These are phyloP conservation scores for Merluccius polli DNA, from an alignment of 2,797 vertebrate species.

Conservation along the genomic window DNA sequence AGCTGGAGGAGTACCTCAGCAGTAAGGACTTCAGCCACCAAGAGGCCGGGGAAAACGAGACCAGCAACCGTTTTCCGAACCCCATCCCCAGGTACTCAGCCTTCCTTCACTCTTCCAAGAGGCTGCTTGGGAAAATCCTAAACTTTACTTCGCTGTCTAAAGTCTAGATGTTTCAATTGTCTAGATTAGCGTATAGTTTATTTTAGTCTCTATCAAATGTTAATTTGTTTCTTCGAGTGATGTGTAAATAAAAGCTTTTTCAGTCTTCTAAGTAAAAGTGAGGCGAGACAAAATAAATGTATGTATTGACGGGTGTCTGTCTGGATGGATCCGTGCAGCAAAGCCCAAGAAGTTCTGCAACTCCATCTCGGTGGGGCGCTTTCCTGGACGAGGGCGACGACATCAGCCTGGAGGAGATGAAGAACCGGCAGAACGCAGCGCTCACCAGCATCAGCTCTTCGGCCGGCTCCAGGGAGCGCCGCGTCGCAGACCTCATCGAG, in stretches of 20 bases:
- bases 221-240: too few species aligned
- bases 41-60: constrained; percentile 80
- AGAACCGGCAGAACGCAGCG: constrained; percentile 88
- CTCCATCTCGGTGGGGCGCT: constrained; percentile 90
- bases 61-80: constrained; percentile 79
- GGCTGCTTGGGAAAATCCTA: too few species aligned
- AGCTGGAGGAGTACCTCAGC: constrained; percentile 86
- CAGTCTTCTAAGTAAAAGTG: too few species aligned
- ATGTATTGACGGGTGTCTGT: neutral
- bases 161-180: too few species aligned
- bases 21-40: constrained; percentile 77
- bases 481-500: constrained; percentile 72
- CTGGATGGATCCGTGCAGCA: constrained; percentile 62
- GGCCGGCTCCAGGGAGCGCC: constrained; percentile 61
- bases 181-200: too few species aligned
- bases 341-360: constrained; percentile 86
- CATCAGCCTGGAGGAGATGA: constrained; percentile 91
- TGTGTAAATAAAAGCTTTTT: too few species aligned
- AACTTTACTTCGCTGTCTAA: too few species aligned
- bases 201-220: too few species aligned
- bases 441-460: constrained; percentile 77
- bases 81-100: constrained; percentile 72
- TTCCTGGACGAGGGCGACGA: constrained; percentile 89
- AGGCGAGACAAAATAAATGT: too few species aligned
- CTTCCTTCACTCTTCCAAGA: too few species aligned